A percentile compares a stretch with the other conserved stretches of the same genome.
Evolutionary conservation across 2,888 invertebrate genomes (phyloP).

Genomic region (Tanaodytes sp.): DNA sequence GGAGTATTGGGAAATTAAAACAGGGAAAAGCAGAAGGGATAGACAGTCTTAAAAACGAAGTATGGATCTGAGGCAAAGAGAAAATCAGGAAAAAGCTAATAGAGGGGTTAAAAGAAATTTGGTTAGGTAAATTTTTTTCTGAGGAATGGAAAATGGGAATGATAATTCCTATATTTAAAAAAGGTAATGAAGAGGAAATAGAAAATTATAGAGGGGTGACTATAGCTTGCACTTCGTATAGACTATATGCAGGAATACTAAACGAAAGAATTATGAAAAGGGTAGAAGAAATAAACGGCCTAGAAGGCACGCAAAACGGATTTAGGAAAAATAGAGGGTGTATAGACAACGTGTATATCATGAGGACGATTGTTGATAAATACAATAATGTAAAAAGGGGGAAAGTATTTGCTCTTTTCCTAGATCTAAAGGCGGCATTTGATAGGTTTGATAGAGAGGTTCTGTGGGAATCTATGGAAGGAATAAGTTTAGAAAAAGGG

Average conservation of each 20-base stretch:
- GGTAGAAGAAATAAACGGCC: neutral
- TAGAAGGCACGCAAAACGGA: neutral
- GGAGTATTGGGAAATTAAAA: slow-evolving; percentile 9
- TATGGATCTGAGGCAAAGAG: slow-evolving; percentile 3
- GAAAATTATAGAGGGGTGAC: slow-evolving; percentile 8
- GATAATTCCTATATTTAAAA: slow-evolving; percentile 2
- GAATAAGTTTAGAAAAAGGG: neutral
- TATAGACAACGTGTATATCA: slow-evolving; percentile 10
- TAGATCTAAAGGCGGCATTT: slow-evolving; percentile 20
- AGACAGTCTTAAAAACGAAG: slow-evolving; percentile 16
- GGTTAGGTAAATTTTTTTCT: neutral
- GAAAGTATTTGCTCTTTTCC: slow-evolving; percentile 4
- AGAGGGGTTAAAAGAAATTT: neutral
- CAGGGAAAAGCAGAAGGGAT: slow-evolving; percentile 40
- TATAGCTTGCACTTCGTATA: slow-evolving; percentile 14
- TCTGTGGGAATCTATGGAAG: neutral
- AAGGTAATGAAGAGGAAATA: slow-evolving; percentile 1
- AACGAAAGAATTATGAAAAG: slow-evolving; percentile 5
- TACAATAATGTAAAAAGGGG: neutral
- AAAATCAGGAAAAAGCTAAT: neutral
- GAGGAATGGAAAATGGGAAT: neutral
- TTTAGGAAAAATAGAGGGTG: slow-evolving; percentile 22
- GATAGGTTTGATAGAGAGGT: slow-evolving; percentile 8
- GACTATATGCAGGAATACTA: slow-evolving; percentile 5
- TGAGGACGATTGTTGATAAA: neutral